phyloP scores from a whole-genome alignment of 2,888 invertebrate genomes.

The Trissoscelio sp. region DNA sequence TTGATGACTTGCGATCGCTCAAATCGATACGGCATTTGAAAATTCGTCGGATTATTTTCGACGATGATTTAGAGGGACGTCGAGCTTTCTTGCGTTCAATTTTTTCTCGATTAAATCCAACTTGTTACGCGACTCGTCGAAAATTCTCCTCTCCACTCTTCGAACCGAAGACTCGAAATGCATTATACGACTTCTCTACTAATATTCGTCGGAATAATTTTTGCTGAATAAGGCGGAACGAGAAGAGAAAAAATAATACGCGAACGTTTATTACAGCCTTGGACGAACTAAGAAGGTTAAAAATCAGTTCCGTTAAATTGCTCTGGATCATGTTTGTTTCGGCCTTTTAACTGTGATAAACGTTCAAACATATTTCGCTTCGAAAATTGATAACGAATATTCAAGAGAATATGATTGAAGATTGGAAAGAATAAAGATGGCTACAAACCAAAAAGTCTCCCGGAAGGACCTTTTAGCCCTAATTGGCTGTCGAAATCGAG shows the following conservation, averaged over 20 bases:
- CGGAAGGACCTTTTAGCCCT: slow-evolving; percentile 82
- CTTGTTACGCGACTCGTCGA: slow-evolving; percentile 6
- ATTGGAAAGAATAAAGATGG: slow-evolving; percentile 68
- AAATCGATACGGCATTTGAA: slow-evolving; percentile 40
- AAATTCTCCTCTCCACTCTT: background rate
- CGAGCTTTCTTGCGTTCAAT: background rate
- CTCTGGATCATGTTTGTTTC: slow-evolving; percentile 32
- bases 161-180: slow-evolving; percentile 12
- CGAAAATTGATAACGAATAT: slow-evolving; percentile 59
- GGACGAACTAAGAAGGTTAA: slow-evolving; percentile 36
- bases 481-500: slow-evolving; percentile 82
- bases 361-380: slow-evolving; percentile 42
- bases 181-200: slow-evolving; percentile 12
- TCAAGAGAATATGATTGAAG: slow-evolving; percentile 62
- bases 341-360: slow-evolving; percentile 23
- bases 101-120: slow-evolving; percentile 37
- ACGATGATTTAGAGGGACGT: slow-evolving; percentile 28
- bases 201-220: slow-evolving; percentile 22
- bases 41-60: slow-evolving; percentile 50
- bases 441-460: slow-evolving; percentile 76
- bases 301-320: slow-evolving; percentile 29
- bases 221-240: slow-evolving; percentile 18
- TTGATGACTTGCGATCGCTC: slow-evolving; percentile 30
- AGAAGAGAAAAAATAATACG: slow-evolving; percentile 13
- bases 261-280: slow-evolving; percentile 22